Base-by-base conservation (phyloP, 1,140 invertebrate species). In the Drosophila burlai region DNA sequence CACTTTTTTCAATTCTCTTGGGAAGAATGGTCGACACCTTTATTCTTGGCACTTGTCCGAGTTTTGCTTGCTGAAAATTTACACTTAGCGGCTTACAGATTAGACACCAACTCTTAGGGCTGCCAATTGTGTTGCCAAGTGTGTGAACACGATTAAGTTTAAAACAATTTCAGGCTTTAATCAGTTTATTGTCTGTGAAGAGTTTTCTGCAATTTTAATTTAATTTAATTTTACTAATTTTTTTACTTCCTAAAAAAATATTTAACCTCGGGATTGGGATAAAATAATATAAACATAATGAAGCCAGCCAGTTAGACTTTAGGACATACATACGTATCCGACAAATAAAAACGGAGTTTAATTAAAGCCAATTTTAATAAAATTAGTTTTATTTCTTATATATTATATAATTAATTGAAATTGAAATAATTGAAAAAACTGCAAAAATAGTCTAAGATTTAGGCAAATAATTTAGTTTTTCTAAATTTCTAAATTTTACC, bases 81-180 rank as follows among this genome's bases (percentile, higher is more conserved):
- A 73, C 66, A 47, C 84, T 84, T 54, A 55, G 80, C 65, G 65
- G 43, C 80, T 83, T 52, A 64, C 45, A 80, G 79, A 86, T 86
- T 86, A 85, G 54, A 76, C 61, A 58, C 49, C 47, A 76, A 6
- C n/a, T 50, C 6, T 54, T 60, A 42, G 65, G 31, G 49, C 64
- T 78, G 84, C 81, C 84, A 87, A 87, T 76, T 78, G 69, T 77
- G 50, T 73, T 80, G 40, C 40, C 63, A 84, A 87, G 84, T 81
- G 81, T 81, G 74, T 89, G 66, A 90, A 79, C 76, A 84, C 76
- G 81, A 87, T 89, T 89, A 81, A 87, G 64, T 67, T 54, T 63
- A 26, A 57, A 60, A 36, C 38, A 43, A 34, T 36, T 49, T 72
- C 15, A 38, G 15, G 34, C 34, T 34, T 2, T 38, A 26, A 68